Percentiles rank a stretch among this genome's conserved stretches.
Conservation (phyloP, 64 coral and sea anemone genomes). For the Montipora sp. region DNA sequence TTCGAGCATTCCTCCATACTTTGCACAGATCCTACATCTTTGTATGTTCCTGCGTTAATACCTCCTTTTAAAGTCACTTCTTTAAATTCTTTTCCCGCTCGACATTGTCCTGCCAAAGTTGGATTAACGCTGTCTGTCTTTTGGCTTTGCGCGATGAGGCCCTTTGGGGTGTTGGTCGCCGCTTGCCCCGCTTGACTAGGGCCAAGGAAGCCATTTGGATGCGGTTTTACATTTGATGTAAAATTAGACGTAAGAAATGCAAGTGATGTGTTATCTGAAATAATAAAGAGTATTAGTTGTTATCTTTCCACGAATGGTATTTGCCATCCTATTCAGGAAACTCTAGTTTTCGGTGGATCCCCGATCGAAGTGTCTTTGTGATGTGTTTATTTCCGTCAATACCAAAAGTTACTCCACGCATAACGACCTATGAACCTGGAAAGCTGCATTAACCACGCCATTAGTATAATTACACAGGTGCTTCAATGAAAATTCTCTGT, state of each 20-base stretch:
- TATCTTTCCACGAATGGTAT: not conserved
- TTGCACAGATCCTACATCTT: constrained; percentile 87
- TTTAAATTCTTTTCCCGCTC: constrained; percentile 79
- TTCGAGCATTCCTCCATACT: constrained; percentile 86
- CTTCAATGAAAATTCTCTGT: no score
- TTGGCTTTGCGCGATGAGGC: constrained; percentile 36
- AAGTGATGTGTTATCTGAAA: constrained; percentile 33
- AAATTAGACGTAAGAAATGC: constrained; percentile 41
- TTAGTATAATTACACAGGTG: no score
- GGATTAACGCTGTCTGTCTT: constrained; percentile 48
- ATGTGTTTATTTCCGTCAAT: no score
- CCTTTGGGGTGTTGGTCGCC: constrained; percentile 25
- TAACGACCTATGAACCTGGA: no score
- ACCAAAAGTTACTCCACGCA: no score
- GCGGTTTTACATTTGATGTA: constrained; percentile 23
- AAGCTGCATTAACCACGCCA: no score
- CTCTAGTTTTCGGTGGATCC: no score
- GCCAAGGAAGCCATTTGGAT: constrained; percentile 43
- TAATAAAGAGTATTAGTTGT: not conserved
- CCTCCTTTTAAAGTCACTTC: constrained; percentile 95
- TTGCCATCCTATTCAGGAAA: no score
- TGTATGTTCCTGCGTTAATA: constrained; percentile 97
- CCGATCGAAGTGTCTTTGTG: no score
- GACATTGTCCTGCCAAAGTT: constrained; percentile 88
- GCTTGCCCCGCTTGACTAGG: constrained; percentile 6